A percentile compares a stretch with the other conserved stretches of the same genome.
Evolutionary conservation across 2,113 vertebrate genomes (phyloP).

Genomic region (Syrrhaptes paradoxus): DNA sequence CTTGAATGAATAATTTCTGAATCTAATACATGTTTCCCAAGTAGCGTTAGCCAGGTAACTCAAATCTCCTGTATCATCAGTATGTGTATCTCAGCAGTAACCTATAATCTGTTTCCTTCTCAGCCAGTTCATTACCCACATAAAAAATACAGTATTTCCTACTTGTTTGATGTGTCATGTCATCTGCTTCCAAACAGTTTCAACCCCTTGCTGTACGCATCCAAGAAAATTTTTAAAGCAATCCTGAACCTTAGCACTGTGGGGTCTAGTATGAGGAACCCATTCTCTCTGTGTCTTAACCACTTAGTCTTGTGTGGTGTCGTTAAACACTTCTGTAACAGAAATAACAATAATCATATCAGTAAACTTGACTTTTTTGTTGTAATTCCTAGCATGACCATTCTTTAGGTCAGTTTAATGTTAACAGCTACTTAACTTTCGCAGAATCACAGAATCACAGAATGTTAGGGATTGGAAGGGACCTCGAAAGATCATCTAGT

Average conservation of each 20-base stretch:
- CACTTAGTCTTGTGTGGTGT: background rate
- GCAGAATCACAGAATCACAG: too few species aligned
- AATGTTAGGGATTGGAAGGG: too few species aligned
- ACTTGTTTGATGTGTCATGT: background rate
- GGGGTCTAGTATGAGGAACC: background rate
- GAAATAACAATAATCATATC: background rate
- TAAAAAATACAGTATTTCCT: background rate
- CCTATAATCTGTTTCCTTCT: background rate
- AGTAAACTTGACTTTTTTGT: background rate
- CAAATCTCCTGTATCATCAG: background rate
- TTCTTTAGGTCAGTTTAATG: background rate
- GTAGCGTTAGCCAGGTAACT: background rate
- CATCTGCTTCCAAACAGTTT: background rate
- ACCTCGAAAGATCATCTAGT: too few species aligned
- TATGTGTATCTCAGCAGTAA: background rate
- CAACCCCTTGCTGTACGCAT: background rate
- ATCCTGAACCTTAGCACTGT: background rate
- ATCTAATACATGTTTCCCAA: background rate
- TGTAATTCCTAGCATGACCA: background rate
- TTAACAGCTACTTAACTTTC: background rate
- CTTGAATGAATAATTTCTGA: background rate
- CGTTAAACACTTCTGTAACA: background rate
- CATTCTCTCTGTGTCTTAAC: background rate
- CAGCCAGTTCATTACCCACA: background rate
- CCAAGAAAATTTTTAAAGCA: background rate